phyloP scores from a whole-genome alignment of 2,113 vertebrate species.

The Gymnorhina tibicen region DNA sequence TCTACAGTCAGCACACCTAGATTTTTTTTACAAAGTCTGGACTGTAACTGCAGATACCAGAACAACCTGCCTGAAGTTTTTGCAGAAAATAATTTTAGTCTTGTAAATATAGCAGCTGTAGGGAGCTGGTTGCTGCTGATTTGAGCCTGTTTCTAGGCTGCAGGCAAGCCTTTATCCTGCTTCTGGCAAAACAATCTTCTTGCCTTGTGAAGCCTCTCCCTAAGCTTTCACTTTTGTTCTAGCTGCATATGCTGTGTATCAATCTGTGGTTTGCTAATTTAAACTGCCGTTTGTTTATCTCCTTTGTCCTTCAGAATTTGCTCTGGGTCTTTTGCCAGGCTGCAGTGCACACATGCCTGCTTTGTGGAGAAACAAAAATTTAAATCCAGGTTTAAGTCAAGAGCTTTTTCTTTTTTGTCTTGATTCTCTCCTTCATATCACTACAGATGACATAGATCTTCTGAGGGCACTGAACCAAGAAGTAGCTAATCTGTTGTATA shows the following conservation, averaged over 20 bases:
- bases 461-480: not conserved
- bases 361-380: not conserved
- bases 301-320: constrained; percentile 3
- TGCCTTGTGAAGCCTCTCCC: not conserved
- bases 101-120: not conserved
- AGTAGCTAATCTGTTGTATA: not conserved
- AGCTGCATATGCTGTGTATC: not conserved
- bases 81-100: not conserved
- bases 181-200: not conserved
- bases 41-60: not conserved
- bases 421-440: not conserved
- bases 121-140: not conserved
- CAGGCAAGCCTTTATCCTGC: not conserved
- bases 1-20: not conserved
- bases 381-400: not conserved
- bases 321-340: not conserved
- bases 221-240: constrained; percentile 6
- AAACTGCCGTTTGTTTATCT: not conserved
- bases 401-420: not conserved
- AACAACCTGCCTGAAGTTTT: not conserved
- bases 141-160: not conserved
- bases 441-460: not conserved
- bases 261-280: constrained; percentile 25
- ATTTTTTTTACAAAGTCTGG: not conserved
- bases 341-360: not conserved